Base-by-base conservation (phyloP, 2,888 invertebrate species). In the Drosophila anomalata region DNA sequence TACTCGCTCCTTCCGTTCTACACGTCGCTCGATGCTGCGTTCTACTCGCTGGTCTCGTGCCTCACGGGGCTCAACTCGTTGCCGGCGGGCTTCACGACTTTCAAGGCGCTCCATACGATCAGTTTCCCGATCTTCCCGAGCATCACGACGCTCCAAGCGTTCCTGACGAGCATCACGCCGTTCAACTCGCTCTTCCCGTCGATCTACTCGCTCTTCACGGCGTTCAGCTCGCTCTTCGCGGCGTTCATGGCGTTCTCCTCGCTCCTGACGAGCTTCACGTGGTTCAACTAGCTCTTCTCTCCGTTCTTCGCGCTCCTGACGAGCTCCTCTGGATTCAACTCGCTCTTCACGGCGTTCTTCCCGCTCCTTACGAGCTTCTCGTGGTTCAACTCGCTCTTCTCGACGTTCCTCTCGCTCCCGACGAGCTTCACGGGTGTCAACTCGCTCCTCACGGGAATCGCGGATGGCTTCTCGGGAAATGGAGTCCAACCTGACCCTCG, bases 401-500 rank as follows among this genome's bases (percentile, higher is more conserved):
- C 33, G 46, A 2, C 14, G 46, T 11, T 46, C 22, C 5, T 2
- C 55, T 2, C 33, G 56, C 2, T 33, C 33, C 14, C 24, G 24
- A 8, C 46, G 55, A 24, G 55, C 24, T 7, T 36, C 46, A 9
- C 56, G 46, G 1, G 14, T 8, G 1, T 56, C 12, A 11, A 20
- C 26, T 14, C 57, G 48, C 7, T 31, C 44, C 0, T 44, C 29
- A 3, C 24, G 46, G 36, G 33, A 7, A 22, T 47, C 55, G 9
- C 11, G 24, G 4, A 3, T 26, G 7, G 12, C 39, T 20, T 44
- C 8, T 1, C 42, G 50, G 8, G 17, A 1, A 17, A 63, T 14
- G 6, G 44, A n/a, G 12, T 17, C 24, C 31, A 65, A 7, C 3
- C 66, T 24, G 17, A 65, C 46, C 2, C 39, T 46, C 1, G 65